These are phyloP conservation scores for Anaspis maculata DNA, from an alignment of 2,888 invertebrate species.

Conservation along the genomic window DNA sequence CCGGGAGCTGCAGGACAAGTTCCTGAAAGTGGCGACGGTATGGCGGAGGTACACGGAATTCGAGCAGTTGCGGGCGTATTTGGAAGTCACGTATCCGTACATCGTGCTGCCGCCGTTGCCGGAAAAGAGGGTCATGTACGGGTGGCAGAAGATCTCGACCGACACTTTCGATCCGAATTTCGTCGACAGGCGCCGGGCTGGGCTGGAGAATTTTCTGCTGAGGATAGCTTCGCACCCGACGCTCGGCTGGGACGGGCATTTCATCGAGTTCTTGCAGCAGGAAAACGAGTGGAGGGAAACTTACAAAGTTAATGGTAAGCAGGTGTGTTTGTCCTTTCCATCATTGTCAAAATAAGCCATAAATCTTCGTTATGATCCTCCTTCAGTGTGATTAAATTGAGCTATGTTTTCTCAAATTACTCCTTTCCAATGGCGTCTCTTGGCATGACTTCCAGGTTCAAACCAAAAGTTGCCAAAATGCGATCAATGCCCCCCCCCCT, in stretches of 20 bases:
- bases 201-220: conserved; percentile 71
- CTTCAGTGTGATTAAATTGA: too few relatives aligned
- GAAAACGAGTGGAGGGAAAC: conserved; percentile 73
- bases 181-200: conserved; percentile 72
- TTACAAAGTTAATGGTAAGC: conserved; percentile 61
- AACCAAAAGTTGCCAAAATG: too few relatives aligned
- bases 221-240: conserved; percentile 68
- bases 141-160: conserved; percentile 68
- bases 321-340: too few relatives aligned
- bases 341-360: too few relatives aligned
- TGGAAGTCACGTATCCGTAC: conserved; percentile 72
- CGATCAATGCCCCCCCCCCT: too few relatives aligned
- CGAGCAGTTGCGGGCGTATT: conserved; percentile 68
- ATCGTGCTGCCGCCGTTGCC: conserved; percentile 74
- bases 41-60: conserved; percentile 81
- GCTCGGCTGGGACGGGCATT: conserved; percentile 66
- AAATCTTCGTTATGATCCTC: conserved; percentile 1
- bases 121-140: conserved; percentile 67
- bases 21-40: conserved; percentile 57
- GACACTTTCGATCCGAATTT: conserved; percentile 81
- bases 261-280: conserved; percentile 68
- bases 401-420: too few relatives aligned
- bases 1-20: conserved; percentile 48
- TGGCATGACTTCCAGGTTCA: too few relatives aligned
- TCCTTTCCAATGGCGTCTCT: too few relatives aligned